Base-by-base conservation (phyloP, 2,797 vertebrate genomes). In the Cossypha caffra region DNA sequence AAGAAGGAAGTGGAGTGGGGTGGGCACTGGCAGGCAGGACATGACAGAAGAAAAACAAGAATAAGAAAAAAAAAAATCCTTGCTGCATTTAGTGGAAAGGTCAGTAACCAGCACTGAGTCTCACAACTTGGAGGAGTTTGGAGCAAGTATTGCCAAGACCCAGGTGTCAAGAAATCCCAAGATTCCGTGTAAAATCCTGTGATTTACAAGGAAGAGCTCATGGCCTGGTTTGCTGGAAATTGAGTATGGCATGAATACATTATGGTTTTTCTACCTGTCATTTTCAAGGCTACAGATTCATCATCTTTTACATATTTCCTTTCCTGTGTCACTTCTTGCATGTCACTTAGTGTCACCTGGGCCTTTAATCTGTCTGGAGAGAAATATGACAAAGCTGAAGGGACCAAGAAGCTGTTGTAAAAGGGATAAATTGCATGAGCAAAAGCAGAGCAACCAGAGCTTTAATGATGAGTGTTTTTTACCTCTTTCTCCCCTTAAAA, bases 341-440 rank as follows among this genome's bases (percentile, higher is more conserved):
- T 88, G 57, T 79, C 85, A 63, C 31, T 66, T 86, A 33, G 5
- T 83, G 73, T 88, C 67, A 73, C 35, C 20, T 35, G 47, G 51
- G 67, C 51, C 67, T 89, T 93, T 92, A 86, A 80, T 86, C 76
- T 94, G 15, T 88, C 76, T 92, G 45, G 59, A 92, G 93, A 91
- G 71, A 79, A 79, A 58, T 54, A 76, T 3, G 25, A 69, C 43
- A 69, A 76, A 94, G 43, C n/a, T n/a, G 16, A 83, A 77, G 50
- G 50, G 47, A 82, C 50, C 16, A 31, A 50, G 42, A 81, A 74
- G 20, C 48, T 55, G 14, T 62, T 77, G 62, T 35, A 40, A 45
- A 90, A 93, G 31, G 58, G 58, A 72, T 57, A 55, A 88, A 61
- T 91, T 62, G 6, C 28, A n/a, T 52, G 33, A 93, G 68, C 17